Base-by-base conservation (phyloP, 2,888 invertebrate genomes). In the Polydrusus pterygomalis region DNA sequence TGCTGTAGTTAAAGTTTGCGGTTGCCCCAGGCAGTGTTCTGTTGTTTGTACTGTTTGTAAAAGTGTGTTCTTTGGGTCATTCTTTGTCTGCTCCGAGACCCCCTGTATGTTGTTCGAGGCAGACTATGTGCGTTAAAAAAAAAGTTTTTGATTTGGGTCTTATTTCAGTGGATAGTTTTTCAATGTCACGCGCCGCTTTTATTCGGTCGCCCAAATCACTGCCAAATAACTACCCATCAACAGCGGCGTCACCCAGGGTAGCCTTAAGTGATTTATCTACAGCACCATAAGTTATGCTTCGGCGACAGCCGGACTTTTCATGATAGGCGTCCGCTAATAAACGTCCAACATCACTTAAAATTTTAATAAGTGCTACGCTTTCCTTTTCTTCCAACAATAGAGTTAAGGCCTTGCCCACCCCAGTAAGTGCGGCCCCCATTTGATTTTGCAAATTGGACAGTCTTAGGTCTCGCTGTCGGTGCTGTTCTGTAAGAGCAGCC, bases 211-310 rank as follows among this genome's bases (percentile, higher is more conserved):
- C 30, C 38, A 76, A 62, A 60, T 76, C 47, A 38, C 30, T n/a
- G 8, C 76, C 76, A 70, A 76, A 76, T 38, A 76, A 30, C 62
- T 63, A 76, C 8, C 67, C 73, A 64, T 75, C 75, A 7, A 71
- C 71, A 0, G 60, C 40, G 1, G 20, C 64, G 18, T 64, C 54
- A 25, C 20, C 43, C 0, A 75, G 65, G 3, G 71, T 56, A 3
- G 25, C 65, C 40, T 30, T 34, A 11, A 67, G 51, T n/a, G 49
- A n/a, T 15, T 67, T 67, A 15, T 51, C 51, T 7, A 67, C 34
- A 15, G 49, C 34, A 0, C 30, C 34, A n/a, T 34, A 49, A 1
- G 51, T 17, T 17, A 51, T 30, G 1, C 1, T n/a, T 60, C 76
- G 15, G 18, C 76, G 60, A 45, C 54, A 47, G 15, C 25, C n/a